A percentile compares a stretch with the other conserved stretches of the same genome.
Conservation (phyloP, 2,113 vertebrate species). For the Mirounga angustirostris region DNA sequence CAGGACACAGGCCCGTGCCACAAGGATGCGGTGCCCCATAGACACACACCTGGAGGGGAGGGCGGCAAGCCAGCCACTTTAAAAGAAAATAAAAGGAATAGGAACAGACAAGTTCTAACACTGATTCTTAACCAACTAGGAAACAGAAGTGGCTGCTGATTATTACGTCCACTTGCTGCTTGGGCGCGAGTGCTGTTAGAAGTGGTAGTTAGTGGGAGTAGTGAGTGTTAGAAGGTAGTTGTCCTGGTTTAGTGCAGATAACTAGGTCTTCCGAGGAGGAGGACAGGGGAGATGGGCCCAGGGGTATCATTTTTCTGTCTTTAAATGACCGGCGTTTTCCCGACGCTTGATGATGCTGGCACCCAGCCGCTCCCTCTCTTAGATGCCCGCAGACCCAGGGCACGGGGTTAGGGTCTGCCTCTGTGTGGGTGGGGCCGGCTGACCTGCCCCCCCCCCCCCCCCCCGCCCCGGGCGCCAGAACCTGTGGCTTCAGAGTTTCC, state of each 20-base stretch:
- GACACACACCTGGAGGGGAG: background rate
- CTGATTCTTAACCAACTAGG: background rate
- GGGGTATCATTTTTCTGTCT: fast-evolving
- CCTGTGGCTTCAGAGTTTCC: no score
- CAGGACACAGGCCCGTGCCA: fast-evolving
- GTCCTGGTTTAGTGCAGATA: background rate
- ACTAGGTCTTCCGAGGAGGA: background rate
- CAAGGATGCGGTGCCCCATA: fast-evolving
- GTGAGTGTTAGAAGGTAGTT: fast-evolving
- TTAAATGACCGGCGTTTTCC: background rate
- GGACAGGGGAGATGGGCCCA: background rate
- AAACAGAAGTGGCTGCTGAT: background rate
- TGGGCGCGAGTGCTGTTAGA: fast-evolving
- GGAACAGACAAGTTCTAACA: background rate
- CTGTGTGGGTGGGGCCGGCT: background rate
- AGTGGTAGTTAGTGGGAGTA: fast-evolving
- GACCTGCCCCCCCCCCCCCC: no score
- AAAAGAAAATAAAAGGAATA: background rate
- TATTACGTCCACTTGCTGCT: fast-evolving
- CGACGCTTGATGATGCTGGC: background rate
- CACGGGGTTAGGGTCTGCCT: background rate
- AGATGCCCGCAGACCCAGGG: background rate
- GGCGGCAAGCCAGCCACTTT: no score
- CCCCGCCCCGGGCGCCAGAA: no score
- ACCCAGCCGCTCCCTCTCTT: no score